Conservation (phyloP, 2,888 invertebrate species). For the Chrysopilus asiliformis region DNA sequence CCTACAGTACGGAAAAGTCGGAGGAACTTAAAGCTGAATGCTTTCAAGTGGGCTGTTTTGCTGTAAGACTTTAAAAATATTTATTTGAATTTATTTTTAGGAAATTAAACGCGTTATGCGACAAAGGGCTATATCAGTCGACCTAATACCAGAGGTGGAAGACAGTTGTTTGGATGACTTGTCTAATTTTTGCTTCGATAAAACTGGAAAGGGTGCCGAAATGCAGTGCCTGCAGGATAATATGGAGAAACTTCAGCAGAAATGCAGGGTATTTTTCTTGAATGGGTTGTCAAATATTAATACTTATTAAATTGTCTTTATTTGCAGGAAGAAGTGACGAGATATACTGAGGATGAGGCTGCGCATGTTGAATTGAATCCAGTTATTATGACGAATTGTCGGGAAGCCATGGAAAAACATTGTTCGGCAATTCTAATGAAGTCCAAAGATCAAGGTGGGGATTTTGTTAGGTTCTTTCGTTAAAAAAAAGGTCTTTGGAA, state of each 20-base stretch:
- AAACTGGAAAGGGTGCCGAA: constrained; percentile 81
- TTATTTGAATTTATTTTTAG: constrained; percentile 39
- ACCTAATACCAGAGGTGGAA: constrained; percentile 89
- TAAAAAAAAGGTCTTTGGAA: not conserved
- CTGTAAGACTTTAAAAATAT: too few species aligned
- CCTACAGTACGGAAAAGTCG: constrained; percentile 38
- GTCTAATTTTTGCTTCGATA: constrained; percentile 66
- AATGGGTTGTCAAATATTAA: too few species aligned
- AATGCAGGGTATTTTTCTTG: constrained; percentile 46
- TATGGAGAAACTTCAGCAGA: constrained; percentile 50
- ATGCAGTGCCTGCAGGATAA: constrained; percentile 83
- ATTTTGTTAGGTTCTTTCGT: not conserved
- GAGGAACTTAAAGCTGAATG: constrained; percentile 45
- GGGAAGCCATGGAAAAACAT: constrained; percentile 60
- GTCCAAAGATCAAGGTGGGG: constrained; percentile 54
- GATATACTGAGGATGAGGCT: constrained; percentile 82
- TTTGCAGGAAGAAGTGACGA: constrained; percentile 45
- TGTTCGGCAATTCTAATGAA: constrained; percentile 55
- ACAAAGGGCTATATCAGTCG: constrained; percentile 81
- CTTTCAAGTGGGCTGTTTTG: constrained; percentile 21
- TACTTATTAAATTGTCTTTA: not conserved
- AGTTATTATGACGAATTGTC: constrained; percentile 69
- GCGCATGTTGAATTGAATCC: constrained; percentile 84
- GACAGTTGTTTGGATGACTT: constrained; percentile 79
- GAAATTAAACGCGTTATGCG: constrained; percentile 88